Evolutionary conservation across 2,888 invertebrate genomes (phyloP).

Genomic region (Rotaria socialis): DNA sequence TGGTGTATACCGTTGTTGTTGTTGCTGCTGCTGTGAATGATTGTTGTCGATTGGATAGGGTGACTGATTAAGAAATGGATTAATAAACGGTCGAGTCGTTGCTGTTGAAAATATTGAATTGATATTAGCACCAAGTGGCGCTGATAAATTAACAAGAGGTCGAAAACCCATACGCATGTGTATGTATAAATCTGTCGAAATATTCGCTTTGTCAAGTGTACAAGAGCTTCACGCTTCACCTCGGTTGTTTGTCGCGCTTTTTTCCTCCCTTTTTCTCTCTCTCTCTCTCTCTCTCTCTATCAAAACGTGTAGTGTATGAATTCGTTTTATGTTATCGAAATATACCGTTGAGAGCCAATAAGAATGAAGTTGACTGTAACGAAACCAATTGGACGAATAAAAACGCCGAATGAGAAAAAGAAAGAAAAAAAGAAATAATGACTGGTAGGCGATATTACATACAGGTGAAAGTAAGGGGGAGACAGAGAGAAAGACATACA

Average conservation of each 20-base stretch:
- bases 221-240: slow-evolving; percentile 25
- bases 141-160: slow-evolving; percentile 14
- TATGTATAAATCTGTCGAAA: background rate
- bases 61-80: slow-evolving; percentile 1
- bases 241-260: slow-evolving; percentile 25
- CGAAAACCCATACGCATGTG: slow-evolving; percentile 17
- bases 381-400: background rate
- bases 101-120: background rate
- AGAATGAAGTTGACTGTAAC: background rate
- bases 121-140: background rate
- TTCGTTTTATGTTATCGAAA: background rate
- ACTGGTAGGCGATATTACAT: background rate
- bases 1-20: background rate
- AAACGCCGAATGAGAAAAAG: background rate
- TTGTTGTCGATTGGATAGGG: background rate
- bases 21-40: background rate
- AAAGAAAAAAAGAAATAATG: background rate
- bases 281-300: background rate
- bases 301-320: background rate
- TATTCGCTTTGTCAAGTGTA: slow-evolving; percentile 2
- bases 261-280: background rate
- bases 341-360: background rate
- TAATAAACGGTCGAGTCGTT: background rate
- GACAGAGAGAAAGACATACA: no score
- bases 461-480: background rate